Evolutionary conservation across 92 coral and sea anemone genomes (phyloP), one percentile per base, ranked within the genome.

Genomic region (Muricea muricata): DNA sequence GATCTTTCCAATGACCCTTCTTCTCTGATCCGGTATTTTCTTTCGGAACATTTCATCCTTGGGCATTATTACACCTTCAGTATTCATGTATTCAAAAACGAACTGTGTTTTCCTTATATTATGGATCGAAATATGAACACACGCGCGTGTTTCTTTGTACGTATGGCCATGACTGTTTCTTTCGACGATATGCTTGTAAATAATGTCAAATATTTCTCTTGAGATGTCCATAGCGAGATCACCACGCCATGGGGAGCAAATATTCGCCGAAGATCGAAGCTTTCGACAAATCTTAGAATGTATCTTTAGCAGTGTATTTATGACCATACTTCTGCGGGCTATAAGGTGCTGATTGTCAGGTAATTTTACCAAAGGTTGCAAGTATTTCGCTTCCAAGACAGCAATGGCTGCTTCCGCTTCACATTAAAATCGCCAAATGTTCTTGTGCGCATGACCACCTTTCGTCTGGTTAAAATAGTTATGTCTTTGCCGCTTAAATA

Each of bases 21-120:
- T 50, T 20, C 4, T 48, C 73, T 39, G 58, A 46, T 8, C n/a
- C 42, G 26, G 50, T 24, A 73, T 37, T 46, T n/a, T 70, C 84
- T 91, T 75, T 60, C 74, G 13, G 26, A 91, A 82, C 26, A 88
- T 79, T 23, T 71, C 32, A 17, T 72, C 86, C 25, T 84, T 66
- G 35, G 73, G 29, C 29, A 84, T 41, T 11, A 78, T 26, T 8
- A 52, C 66, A 7, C 81, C 76, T 15, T 82, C 90, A 14, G 40
- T 10, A 61, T 86, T 90, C 86, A 86, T 82, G 31, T 86, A 70
- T 26, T 90, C 79, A 60, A 90, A 90, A 12, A 87, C 23, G 39
- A 61, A 91, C 10, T 72, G 25, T 1, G 89, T 89, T 58, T 91
- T 87, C 56, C 86, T 70, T 70, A 45, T 78, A 28, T 87, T 85